Conservation (phyloP, 1,140 invertebrate species). For the Cardiocondyla obscurior region DNA sequence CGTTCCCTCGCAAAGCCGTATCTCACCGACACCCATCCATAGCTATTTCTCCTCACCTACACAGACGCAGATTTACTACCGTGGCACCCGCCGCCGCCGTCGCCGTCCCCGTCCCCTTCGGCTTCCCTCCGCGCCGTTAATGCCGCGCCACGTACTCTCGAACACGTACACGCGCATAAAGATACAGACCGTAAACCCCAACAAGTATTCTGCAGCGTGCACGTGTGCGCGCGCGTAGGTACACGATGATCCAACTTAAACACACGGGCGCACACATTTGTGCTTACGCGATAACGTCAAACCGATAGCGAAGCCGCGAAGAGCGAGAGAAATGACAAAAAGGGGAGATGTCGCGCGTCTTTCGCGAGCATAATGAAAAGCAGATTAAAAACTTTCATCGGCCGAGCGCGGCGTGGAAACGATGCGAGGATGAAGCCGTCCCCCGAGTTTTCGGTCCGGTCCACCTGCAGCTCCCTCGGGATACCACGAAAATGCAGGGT, state of each 20-base stretch:
- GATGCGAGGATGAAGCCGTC: constrained; percentile 50
- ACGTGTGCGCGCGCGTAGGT: not conserved
- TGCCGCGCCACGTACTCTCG: constrained; percentile 77
- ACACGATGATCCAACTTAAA: not conserved
- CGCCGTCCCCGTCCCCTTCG: not conserved
- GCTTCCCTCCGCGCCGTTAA: constrained; percentile 74
- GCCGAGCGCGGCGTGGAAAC: constrained; percentile 50
- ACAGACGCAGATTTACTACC: constrained; percentile 81
- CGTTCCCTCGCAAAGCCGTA: constrained; percentile 43
- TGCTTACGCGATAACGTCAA: constrained; percentile 31
- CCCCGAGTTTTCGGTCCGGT: constrained; percentile 43
- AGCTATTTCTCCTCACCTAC: constrained; percentile 74
- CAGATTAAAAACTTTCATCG: constrained; percentile 75
- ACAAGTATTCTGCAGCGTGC: constrained; percentile 63
- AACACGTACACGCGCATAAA: constrained; percentile 72
- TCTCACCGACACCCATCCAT: constrained; percentile 71
- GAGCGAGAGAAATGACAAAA: not conserved
- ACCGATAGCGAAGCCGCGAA: constrained; percentile 18
- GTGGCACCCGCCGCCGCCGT: constrained; percentile 38
- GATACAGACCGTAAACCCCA: constrained; percentile 80
- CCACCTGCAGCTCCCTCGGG: constrained; percentile 21
- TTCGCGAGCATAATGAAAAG: constrained; percentile 74
- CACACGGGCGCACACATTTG: not conserved
- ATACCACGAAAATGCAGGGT: constrained; percentile 23
- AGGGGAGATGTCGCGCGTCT: constrained; percentile 25